A percentile compares a stretch with the other conserved stretches of the same genome.
phyloP scores from a whole-genome alignment of 1,140 invertebrate species.

The Drosophila novamexicana region DNA sequence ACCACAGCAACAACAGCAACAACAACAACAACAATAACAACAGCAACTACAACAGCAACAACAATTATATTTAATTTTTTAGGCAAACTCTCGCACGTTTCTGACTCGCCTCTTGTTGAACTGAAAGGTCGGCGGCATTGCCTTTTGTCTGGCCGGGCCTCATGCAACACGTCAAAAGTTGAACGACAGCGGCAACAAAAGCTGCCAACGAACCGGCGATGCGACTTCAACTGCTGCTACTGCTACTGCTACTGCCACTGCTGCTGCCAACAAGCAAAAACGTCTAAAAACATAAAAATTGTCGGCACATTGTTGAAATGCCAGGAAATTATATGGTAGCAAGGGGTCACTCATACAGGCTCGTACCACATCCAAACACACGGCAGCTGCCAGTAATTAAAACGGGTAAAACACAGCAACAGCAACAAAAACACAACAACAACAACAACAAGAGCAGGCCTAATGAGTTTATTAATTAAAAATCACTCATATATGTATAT shows the following conservation, averaged over 20 bases:
- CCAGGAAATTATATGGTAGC: conserved; percentile 72
- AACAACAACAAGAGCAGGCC: conserved; percentile 42
- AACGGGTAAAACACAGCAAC: conserved; percentile 62
- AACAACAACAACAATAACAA: conserved; percentile 41
- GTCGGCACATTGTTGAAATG: conserved; percentile 77
- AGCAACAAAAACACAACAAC: background rate
- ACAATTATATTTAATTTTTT: conserved; percentile 78
- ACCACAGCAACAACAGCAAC: conserved; percentile 39
- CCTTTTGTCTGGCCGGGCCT: conserved; percentile 63
- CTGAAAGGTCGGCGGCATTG: conserved; percentile 16
- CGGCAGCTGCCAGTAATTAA: conserved; percentile 72
- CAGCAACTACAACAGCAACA: conserved; percentile 45
- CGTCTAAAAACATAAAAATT: conserved; percentile 74
- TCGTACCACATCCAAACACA: conserved; percentile 13
- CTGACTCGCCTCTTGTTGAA: conserved; percentile 34
- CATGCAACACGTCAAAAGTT: conserved; percentile 79
- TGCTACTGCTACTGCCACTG: conserved; percentile 1
- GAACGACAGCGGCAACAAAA: conserved; percentile 69
- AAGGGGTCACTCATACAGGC: conserved; percentile 35
- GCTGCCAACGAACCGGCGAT: conserved; percentile 50
- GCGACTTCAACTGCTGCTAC: conserved; percentile 50
- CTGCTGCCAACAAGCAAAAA: conserved; percentile 32
- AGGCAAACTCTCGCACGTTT: conserved; percentile 67
- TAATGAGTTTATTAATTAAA: conserved; percentile 82
- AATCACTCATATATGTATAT: conserved; percentile 54